Base-by-base conservation (phyloP, 2,113 vertebrate genomes). In the Ceratotherium simum region DNA sequence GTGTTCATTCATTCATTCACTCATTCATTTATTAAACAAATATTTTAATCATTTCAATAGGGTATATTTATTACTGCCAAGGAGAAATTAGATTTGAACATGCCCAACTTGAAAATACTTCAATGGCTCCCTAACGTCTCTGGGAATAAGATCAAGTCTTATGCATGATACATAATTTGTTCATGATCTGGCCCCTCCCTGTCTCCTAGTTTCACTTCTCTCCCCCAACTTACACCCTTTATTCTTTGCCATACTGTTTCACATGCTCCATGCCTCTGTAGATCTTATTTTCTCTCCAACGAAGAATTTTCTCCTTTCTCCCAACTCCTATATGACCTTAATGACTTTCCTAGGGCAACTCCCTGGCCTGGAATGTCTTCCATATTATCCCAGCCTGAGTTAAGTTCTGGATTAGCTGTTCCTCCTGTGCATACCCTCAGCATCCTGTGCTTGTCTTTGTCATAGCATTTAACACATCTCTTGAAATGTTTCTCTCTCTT, bases 111-210 rank as follows among this genome's bases (percentile, higher is more conserved):
- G 70, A 83, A 69, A 56, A 75, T 31, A 64, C 20, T 5, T 90
- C 58, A 62, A 0, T 3, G 33, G 16, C 46, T 60, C n/a, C 78
- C 39, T 14, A 12, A 11, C 36, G 9, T 36, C 18, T 42, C 36
- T 42, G 39, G 60, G 51, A 76, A 12, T 16, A 18, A 60, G 18
- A 17, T 31, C 31, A 33, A 16, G 36, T 27, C 21, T 58, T 36
- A 14, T 6, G 5, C 13, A 0, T 0, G 10, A 1, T 0, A 4
- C 0, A 0, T 7, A 11, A 12, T 11, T 8, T 4, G 31, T 56
- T 58, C 13, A 2, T 31, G 31, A 10, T 16, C 42, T 27, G 23
- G 4, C 6, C 5, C 14, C 21, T 21, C 39, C 36, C 12, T 3
- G 0, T 18, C n/a, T 27, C 18, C 33, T 18, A 8, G 23, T 16